Conservation (phyloP, 2,113 vertebrate species). For the Thomomys bottae region DNA sequence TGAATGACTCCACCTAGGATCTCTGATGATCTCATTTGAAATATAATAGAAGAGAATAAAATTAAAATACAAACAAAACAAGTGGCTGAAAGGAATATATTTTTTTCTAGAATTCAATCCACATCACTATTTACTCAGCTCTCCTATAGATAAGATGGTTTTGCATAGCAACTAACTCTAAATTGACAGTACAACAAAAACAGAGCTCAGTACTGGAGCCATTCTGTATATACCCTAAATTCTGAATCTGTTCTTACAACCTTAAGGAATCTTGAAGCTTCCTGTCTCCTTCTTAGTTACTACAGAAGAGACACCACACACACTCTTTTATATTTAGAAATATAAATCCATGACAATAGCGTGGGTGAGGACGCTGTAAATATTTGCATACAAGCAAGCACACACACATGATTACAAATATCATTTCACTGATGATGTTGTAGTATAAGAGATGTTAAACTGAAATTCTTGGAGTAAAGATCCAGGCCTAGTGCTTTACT, state of each 20-base stretch:
- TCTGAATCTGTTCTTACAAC: not conserved
- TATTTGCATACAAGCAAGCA: not conserved
- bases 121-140: not conserved
- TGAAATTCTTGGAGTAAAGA: not conserved
- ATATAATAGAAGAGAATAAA: constrained; percentile 6
- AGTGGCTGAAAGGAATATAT: not conserved
- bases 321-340: not conserved
- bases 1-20: not conserved
- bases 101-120: not conserved
- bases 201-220: not conserved
- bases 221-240: not conserved
- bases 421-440: not conserved
- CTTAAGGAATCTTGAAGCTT: not conserved
- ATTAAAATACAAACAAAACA: not conserved
- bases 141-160: not conserved
- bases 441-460: not conserved
- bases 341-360: not conserved
- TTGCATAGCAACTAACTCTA: not conserved
- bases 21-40: constrained; percentile 33
- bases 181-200: not conserved
- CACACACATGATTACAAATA: not conserved
- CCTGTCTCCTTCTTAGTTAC: not conserved
- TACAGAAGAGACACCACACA: not conserved
- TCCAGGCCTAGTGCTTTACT: not conserved
- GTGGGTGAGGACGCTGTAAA: not conserved